Evolutionary conservation across 2,797 vertebrate genomes (phyloP).

Genomic region (Xyrichtys novacula): DNA sequence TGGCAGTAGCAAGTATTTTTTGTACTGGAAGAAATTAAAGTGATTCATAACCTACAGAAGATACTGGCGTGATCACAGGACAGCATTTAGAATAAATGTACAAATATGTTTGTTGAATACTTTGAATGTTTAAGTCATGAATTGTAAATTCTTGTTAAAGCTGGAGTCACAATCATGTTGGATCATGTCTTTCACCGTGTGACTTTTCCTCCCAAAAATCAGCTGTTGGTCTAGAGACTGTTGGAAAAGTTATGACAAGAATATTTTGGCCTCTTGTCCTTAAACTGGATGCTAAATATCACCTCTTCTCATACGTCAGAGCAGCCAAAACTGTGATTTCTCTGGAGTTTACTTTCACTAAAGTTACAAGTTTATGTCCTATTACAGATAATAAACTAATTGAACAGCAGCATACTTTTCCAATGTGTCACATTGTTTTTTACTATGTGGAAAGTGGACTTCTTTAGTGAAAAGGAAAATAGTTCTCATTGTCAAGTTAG

Average conservation of each 20-base stretch:
- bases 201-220: neutral
- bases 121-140: conserved; percentile 8
- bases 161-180: neutral
- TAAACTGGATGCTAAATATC: neutral
- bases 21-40: conserved; percentile 2
- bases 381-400: neutral
- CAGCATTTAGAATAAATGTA: neutral
- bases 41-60: neutral
- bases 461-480: no score
- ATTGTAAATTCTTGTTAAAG: neutral
- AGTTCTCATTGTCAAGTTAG: no score
- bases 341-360: neutral
- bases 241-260: neutral
- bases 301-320: neutral
- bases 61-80: neutral
- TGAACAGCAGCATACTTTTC: neutral
- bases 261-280: neutral
- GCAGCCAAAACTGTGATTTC: neutral
- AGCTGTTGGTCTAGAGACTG: neutral
- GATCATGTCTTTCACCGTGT: neutral
- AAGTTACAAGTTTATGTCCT: neutral
- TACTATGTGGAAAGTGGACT: no score
- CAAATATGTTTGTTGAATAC: neutral
- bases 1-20: conserved; percentile 22
- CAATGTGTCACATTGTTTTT: neutral